Conservation (phyloP, 2,888 invertebrate genomes). For the Folsomia manolachei region DNA sequence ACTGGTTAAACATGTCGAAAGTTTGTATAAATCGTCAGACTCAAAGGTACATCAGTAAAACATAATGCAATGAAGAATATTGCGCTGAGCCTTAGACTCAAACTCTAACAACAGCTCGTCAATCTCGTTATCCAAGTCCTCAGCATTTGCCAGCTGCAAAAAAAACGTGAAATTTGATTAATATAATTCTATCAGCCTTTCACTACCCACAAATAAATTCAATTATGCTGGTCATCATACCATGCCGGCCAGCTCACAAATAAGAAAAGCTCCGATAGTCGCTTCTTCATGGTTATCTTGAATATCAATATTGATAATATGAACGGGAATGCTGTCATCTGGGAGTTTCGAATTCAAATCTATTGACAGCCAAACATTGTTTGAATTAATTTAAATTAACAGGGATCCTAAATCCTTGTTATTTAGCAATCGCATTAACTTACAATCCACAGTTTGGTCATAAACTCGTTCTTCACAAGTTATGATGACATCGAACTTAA, state of each 20-base stretch:
- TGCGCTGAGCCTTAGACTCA: constrained; percentile 79
- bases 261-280: constrained; percentile 95
- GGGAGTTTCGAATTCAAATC: constrained; percentile 72
- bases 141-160: constrained; percentile 72
- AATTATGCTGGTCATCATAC: constrained; percentile 59
- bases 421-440: constrained; percentile 46
- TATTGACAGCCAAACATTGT: constrained; percentile 30
- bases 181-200: too few relatives aligned
- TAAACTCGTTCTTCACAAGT: constrained; percentile 98
- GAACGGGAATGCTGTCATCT: constrained; percentile 80
- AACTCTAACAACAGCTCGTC: constrained; percentile 93
- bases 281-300: constrained; percentile 99
- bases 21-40: neutral
- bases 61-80: constrained; percentile 87
- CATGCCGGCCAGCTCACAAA: constrained; percentile 90
- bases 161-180: constrained; percentile 27
- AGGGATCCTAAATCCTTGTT: neutral
- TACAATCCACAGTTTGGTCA: constrained; percentile 94
- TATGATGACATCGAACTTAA: constrained; percentile 92
- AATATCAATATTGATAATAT: constrained; percentile 97
- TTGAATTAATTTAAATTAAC: neutral
- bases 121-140: constrained; percentile 95
- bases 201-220: too few relatives aligned
- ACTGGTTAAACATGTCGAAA: too few relatives aligned
- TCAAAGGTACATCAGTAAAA: constrained; percentile 54